phyloP scores from a whole-genome alignment of 2,797 vertebrate species.

The Pangasius larnaudii region DNA sequence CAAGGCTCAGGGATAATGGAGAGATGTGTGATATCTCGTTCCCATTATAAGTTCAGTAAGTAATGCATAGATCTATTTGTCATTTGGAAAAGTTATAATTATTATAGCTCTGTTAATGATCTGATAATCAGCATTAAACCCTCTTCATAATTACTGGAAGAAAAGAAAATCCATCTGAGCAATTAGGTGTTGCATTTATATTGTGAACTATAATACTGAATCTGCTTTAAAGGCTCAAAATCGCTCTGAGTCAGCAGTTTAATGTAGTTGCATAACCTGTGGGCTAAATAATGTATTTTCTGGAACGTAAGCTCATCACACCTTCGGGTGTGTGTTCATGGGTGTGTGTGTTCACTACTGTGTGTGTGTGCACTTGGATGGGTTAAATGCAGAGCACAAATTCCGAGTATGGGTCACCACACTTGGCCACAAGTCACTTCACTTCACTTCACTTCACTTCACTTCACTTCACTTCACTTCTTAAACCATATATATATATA shows the following conservation, averaged over 20 bases:
- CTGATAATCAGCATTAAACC: conserved; percentile 8
- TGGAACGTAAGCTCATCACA: no score
- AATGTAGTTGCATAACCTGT: not conserved
- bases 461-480: no score
- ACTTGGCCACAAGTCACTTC: no score
- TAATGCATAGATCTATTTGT: not conserved
- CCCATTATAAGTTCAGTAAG: not conserved
- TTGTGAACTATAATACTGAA: not conserved
- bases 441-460: no score
- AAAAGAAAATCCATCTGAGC: not conserved
- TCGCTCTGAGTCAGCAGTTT: not conserved
- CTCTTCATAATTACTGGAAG: not conserved
- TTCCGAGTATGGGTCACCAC: no score
- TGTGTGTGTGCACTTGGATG: no score
- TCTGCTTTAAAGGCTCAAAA: not conserved
- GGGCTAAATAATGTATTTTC: not conserved
- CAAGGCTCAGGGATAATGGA: not conserved
- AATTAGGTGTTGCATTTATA: not conserved
- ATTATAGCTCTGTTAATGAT: not conserved
- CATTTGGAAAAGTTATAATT: not conserved
- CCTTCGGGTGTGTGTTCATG: no score
- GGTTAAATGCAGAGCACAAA: no score
- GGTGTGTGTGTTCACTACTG: no score
- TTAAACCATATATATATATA: not conserved
- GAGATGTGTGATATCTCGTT: not conserved